phyloP scores from a whole-genome alignment of 2,113 vertebrate species.

The Propithecus coquereli region DNA sequence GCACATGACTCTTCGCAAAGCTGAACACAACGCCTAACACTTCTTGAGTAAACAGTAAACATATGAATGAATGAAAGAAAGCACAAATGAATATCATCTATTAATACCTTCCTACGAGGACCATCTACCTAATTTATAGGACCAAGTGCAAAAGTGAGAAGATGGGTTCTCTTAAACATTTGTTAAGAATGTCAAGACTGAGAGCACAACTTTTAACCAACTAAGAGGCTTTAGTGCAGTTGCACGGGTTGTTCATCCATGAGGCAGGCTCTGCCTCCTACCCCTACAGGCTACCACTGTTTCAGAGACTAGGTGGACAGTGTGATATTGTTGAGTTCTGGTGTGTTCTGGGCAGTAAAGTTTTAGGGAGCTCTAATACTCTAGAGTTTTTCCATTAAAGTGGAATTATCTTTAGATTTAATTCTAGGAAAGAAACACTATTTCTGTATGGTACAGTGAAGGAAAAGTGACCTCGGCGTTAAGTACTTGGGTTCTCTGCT shows the following conservation, averaged over 20 bases:
- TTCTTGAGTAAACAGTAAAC: background rate
- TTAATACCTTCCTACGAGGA: background rate
- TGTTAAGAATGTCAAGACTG: background rate
- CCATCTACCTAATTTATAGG: background rate
- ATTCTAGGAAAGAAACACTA: background rate
- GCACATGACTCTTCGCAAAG: background rate
- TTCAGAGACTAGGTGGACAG: background rate
- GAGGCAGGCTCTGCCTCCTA: background rate
- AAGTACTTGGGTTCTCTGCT: background rate
- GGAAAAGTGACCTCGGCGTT: background rate
- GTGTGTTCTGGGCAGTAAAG: background rate
- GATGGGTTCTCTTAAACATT: background rate
- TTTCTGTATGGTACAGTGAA: background rate
- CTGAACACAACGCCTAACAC: background rate
- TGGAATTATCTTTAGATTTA: background rate
- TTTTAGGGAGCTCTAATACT: background rate
- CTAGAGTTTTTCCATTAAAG: background rate
- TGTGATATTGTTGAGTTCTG: background rate
- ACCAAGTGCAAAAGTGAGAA: background rate
- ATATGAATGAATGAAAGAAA: background rate
- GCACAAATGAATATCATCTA: background rate
- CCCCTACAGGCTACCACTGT: background rate
- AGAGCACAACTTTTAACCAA: background rate
- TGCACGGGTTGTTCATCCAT: background rate
- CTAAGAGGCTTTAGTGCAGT: accelerated